Percentiles rank a stretch among this genome's conserved stretches.
phyloP scores from a whole-genome alignment of 2,888 invertebrate species.

The Eubasilissa splendida region DNA sequence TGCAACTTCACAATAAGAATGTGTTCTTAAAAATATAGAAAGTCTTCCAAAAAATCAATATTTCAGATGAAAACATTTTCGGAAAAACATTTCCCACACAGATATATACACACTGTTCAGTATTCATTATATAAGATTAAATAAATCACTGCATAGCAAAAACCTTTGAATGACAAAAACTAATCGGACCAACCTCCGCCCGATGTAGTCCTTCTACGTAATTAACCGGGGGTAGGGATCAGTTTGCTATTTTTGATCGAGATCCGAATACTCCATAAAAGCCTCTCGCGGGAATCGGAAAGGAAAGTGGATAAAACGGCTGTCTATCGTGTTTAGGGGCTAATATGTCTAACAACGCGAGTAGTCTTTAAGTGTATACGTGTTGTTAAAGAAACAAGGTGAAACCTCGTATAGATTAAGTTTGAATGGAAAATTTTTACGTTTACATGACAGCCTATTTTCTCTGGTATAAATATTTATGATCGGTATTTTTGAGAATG shows the following conservation, averaged over 20 bases:
- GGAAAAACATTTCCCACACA: no score
- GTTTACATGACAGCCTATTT: no score
- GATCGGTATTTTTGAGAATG: no score
- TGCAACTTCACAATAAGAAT: no score
- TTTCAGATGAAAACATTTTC: no score
- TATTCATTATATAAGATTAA: no score
- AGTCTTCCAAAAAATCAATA: no score
- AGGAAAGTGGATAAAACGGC: slow-evolving; percentile 6
- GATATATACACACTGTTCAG: no score
- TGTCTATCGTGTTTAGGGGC: slow-evolving; percentile 24
- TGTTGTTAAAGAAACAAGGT: slow-evolving; percentile 11
- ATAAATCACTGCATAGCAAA: no score
- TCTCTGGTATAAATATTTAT: no score
- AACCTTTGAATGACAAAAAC: background rate
- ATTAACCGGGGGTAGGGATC: slow-evolving; percentile 23
- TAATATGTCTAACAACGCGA: slow-evolving; percentile 2
- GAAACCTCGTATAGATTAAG: background rate
- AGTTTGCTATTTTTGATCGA: slow-evolving; percentile 19
- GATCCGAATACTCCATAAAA: slow-evolving; percentile 20
- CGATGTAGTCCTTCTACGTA: slow-evolving; percentile 5
- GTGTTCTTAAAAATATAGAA: no score
- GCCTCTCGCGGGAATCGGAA: slow-evolving; percentile 8
- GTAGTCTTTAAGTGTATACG: background rate
- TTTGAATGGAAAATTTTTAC: background rate
- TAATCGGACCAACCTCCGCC: background rate